phyloP scores from a whole-genome alignment of 2,113 vertebrate species.

The Hypocryptadius cinnamomeus region DNA sequence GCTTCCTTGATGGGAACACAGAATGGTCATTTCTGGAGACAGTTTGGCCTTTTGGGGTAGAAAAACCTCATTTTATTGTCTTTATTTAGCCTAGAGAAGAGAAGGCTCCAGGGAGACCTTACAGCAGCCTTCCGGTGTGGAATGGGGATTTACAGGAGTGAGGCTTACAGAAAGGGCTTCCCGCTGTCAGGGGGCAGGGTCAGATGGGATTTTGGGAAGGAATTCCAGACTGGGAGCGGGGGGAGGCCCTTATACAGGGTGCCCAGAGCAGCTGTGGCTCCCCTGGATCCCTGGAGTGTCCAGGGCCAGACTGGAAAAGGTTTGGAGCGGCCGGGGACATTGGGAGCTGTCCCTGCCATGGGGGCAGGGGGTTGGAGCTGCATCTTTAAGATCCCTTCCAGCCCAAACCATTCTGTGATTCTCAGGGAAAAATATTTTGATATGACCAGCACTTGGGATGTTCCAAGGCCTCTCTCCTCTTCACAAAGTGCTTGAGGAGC shows the following conservation, averaged over 20 bases:
- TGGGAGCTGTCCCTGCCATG: neutral
- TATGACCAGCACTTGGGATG: fast-evolving
- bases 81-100: neutral
- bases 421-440: fast-evolving
- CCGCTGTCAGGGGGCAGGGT: neutral
- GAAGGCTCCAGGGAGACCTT: neutral
- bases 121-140: fast-evolving
- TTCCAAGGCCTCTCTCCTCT: neutral
- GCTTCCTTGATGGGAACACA: neutral
- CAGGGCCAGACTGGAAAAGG: neutral
- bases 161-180: neutral
- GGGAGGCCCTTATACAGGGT: fast-evolving
- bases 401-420: neutral
- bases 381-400: neutral
- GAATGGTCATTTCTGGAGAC: neutral
- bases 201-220: neutral
- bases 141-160: neutral
- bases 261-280: neutral
- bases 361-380: neutral
- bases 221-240: neutral
- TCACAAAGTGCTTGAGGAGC: neutral
- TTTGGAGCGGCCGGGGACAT: fast-evolving
- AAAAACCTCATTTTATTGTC: neutral
- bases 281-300: neutral
- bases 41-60: neutral